Evolutionary conservation across 2,888 invertebrate species (phyloP).

Genomic region (Steinernema scapterisci): DNA sequence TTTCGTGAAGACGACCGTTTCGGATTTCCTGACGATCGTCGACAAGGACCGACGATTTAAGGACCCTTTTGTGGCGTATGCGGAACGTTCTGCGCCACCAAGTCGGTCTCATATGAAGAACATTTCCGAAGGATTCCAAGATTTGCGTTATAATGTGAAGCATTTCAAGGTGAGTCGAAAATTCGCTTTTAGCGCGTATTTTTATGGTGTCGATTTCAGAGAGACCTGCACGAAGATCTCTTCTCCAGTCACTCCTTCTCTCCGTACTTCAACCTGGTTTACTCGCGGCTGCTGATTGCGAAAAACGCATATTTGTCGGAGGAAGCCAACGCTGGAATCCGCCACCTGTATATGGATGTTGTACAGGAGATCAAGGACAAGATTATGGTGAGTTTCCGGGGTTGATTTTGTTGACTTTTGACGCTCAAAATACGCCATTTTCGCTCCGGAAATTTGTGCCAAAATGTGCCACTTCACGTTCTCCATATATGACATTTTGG

Average conservation of each 20-base stretch:
- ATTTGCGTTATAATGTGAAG: too few species aligned
- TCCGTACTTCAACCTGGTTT: conserved; percentile 16
- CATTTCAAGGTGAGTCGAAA: neutral
- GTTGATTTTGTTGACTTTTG: too few species aligned
- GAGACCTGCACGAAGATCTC: neutral
- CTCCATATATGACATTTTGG: too few species aligned
- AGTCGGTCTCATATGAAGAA: neutral
- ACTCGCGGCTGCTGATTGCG: neutral
- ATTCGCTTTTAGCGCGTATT: too few species aligned
- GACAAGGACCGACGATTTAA: neutral
- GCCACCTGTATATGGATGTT: too few species aligned
- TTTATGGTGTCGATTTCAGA: neutral
- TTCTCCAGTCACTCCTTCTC: neutral
- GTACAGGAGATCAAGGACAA: neutral
- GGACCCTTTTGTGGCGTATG: neutral
- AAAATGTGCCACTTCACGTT: neutral
- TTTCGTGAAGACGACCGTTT: neutral
- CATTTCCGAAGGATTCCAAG: neutral
- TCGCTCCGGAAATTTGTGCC: too few species aligned
- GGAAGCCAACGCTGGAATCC: neutral
- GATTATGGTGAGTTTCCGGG: neutral
- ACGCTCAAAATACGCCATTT: too few species aligned
- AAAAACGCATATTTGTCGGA: neutral
- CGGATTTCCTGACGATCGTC: neutral
- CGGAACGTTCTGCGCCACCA: neutral